phyloP scores from a whole-genome alignment of 2,888 invertebrate genomes.

The Phortica magna region DNA sequence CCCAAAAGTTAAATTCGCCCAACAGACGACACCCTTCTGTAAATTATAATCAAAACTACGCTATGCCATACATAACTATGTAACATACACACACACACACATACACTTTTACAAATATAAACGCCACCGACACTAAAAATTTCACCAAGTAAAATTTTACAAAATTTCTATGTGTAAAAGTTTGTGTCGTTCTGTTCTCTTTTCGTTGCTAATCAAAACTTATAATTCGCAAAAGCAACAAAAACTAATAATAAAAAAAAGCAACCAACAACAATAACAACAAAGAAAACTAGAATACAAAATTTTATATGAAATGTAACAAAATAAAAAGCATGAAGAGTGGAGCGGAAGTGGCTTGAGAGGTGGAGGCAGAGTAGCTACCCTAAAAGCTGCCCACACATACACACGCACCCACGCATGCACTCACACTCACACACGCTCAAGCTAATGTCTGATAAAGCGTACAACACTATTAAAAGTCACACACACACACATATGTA shows the following conservation, averaged over 20 bases:
- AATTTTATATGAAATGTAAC: conserved; percentile 71
- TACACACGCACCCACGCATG: neutral
- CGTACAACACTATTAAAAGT: conserved; percentile 4
- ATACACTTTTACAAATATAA: conserved; percentile 24
- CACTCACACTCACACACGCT: neutral
- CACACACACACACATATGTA: neutral
- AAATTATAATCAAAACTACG: conserved; percentile 1
- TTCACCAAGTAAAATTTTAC: conserved; percentile 10
- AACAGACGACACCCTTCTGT: neutral
- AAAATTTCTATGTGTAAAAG: neutral
- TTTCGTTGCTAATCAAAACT: conserved; percentile 67
- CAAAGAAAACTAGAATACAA: conserved; percentile 40
- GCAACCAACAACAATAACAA: neutral
- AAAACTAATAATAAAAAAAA: neutral
- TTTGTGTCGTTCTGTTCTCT: neutral
- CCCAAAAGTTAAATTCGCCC: neutral
- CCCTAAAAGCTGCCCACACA: conserved; percentile 30
- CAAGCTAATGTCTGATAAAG: conserved; percentile 21
- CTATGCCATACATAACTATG: conserved; percentile 29
- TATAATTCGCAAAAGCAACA: conserved; percentile 64
- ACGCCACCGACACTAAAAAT: conserved; percentile 17
- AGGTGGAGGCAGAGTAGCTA: neutral
- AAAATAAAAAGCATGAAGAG: conserved; percentile 52
- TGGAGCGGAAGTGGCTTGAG: no score
- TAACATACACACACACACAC: conserved; percentile 38